Conservation (phyloP, 2,113 vertebrate species). For the Anoura caudifer region DNA sequence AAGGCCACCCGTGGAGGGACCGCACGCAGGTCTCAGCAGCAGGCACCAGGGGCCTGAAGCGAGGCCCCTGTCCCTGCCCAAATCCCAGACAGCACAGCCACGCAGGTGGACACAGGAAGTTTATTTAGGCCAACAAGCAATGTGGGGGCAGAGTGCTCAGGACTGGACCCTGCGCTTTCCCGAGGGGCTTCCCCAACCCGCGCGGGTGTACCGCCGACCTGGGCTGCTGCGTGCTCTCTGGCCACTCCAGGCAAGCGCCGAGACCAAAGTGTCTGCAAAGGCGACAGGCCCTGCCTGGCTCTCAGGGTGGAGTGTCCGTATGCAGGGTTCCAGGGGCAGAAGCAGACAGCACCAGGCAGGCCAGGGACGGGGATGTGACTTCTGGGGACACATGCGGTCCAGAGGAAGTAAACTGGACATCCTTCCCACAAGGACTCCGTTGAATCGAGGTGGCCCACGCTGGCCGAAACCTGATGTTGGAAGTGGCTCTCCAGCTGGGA, state of each 20-base stretch:
- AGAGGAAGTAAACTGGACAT: background rate
- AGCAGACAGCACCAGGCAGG: fast-evolving
- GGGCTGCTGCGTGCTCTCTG: background rate
- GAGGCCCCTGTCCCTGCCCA: background rate
- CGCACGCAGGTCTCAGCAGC: fast-evolving
- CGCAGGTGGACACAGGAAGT: background rate
- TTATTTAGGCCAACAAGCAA: background rate
- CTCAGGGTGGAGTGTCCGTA: background rate
- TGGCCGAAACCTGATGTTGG: background rate
- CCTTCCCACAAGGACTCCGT: background rate
- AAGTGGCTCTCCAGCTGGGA: background rate
- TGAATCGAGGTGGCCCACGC: background rate
- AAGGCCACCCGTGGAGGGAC: background rate
- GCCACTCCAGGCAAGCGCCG: background rate
- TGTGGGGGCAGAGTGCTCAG: background rate
- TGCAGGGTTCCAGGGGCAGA: background rate
- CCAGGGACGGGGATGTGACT: background rate
- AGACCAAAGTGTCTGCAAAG: conserved; percentile 26
- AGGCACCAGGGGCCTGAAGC: background rate
- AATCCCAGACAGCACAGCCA: background rate
- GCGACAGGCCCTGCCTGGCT: background rate
- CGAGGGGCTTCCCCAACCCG: background rate
- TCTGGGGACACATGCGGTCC: background rate
- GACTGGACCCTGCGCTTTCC: background rate
- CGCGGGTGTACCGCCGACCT: fast-evolving